A percentile compares a stretch with the other conserved stretches of the same genome.
These are phyloP conservation scores for Caranx melampygus DNA, from an alignment of 2,113 vertebrate species.

Conservation along the genomic window DNA sequence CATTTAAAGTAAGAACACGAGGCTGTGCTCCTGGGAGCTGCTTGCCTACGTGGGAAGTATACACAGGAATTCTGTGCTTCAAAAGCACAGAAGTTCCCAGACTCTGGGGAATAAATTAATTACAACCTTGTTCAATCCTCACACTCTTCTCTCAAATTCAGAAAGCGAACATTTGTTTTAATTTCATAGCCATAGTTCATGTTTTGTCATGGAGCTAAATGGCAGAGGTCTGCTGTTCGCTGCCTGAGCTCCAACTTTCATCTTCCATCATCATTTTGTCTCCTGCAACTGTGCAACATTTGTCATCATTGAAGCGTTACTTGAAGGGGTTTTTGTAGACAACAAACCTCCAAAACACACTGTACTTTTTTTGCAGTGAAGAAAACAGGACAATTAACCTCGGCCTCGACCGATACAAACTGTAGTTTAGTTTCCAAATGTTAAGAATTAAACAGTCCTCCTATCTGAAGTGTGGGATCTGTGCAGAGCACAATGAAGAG, in stretches of 20 bases:
- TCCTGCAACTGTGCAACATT: conserved; percentile 41
- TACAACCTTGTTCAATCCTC: conserved; percentile 34
- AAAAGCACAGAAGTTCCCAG: conserved; percentile 26
- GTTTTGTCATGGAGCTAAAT: conserved; percentile 36
- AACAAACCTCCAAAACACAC: conserved; percentile 31
- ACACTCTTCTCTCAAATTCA: conserved; percentile 9
- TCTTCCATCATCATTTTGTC: conserved; percentile 48
- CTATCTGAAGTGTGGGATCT: not conserved
- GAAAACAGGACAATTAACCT: not conserved
- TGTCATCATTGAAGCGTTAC: conserved; percentile 52
- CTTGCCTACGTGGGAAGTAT: conserved; percentile 34
- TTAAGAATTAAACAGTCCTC: not conserved
- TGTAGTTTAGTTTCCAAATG: conserved; percentile 4
- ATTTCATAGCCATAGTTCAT: conserved; percentile 27
- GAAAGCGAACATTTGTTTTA: conserved; percentile 44
- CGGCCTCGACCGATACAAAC: conserved; percentile 7
- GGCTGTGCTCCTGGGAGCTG: conserved; percentile 43
- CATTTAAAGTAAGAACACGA: conserved; percentile 54
- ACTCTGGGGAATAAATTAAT: conserved; percentile 52
- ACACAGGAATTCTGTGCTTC: conserved; percentile 21
- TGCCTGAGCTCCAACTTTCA: conserved; percentile 39
- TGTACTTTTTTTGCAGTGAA: not conserved
- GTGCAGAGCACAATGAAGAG: not conserved
- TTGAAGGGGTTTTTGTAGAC: conserved; percentile 48
- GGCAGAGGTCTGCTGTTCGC: conserved; percentile 30